Evolutionary conservation across 2,113 vertebrate species (phyloP), one percentile per base, ranked within the genome.

Genomic region (Dipodomys merriami): DNA sequence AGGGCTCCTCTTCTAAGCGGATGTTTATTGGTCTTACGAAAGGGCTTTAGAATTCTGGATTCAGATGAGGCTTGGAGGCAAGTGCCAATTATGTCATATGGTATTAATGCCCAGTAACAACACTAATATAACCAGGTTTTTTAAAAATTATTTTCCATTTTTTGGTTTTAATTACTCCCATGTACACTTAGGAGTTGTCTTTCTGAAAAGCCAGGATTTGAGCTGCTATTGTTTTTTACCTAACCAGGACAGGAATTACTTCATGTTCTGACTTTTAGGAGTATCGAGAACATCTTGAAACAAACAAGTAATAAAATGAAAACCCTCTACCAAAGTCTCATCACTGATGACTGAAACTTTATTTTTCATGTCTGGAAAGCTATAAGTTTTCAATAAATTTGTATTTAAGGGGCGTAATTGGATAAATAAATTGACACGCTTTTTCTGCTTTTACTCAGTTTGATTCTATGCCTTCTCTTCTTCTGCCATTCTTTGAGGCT

Each of bases 61-160:
- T 12, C 22, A 71, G 69, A 95, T 29, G 90, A 84, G 81, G 19
- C 13, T 91, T 69, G 76, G 78, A 93, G 87, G 83, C 92, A 2
- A 86, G 74, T 60, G 30, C 88, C 94, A 68, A 69, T 95, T 95
- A 95, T 96, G 62, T 90, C 64, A 88, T 95, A 90, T 68, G 39
- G 90, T 95, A 76, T 90, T 71, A 79, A 49, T 81, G 90, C 92
- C 91, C 83, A 91, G 77, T 93, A 94, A 91, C 73, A 88, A 91
- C 92, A 95, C 76, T 89, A 76, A 89, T 72, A 60, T 53, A 53
- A 90, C 65, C 57, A 81, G 33, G 60, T 60, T 96, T 94, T 49
- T 72, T 53, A 57, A 57, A 57, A 57, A 78, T 95, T 96, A 94
- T 89, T 96, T 96, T 96, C 88, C 86, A 79, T 83, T 92, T 95